Conservation (phyloP, 2,113 vertebrate species). For the Panthera uncia region DNA sequence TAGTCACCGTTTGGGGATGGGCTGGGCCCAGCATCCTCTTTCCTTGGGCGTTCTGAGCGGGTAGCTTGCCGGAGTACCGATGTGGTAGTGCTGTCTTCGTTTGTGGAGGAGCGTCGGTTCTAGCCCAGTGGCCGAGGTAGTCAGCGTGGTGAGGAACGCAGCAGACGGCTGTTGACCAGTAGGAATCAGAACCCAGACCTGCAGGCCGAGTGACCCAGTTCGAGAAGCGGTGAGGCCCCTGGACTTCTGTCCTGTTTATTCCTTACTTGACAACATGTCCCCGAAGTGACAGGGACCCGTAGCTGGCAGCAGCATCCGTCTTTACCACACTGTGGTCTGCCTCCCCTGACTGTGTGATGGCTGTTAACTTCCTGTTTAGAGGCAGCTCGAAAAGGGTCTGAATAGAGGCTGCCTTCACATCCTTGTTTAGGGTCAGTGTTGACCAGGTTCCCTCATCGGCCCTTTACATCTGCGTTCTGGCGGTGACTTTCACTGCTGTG, state of each 20-base stretch:
- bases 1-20: background rate
- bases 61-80: background rate
- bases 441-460: background rate
- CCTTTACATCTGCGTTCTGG: background rate
- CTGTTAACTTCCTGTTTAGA: constrained; percentile 76
- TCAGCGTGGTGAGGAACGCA: background rate
- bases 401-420: constrained; percentile 20
- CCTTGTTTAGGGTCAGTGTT: constrained; percentile 33
- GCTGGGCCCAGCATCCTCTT: background rate
- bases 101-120: constrained; percentile 13
- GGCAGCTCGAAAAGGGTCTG: background rate
- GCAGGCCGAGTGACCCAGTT: constrained; percentile 36
- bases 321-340: constrained; percentile 71
- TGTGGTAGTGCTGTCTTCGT: background rate
- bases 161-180: background rate
- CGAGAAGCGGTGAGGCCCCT: constrained; percentile 40
- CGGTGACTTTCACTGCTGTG: background rate
- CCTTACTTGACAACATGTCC: constrained; percentile 59
- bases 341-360: constrained; percentile 37
- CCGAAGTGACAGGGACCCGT: constrained; percentile 59
- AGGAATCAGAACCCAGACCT: background rate
- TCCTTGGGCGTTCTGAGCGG: background rate
- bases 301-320: constrained; percentile 76
- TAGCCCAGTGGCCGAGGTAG: background rate
- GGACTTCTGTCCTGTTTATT: background rate